Percentiles rank a stretch among this genome's conserved stretches.
Evolutionary conservation across 2,888 invertebrate genomes (phyloP).

Genomic region (Atrina japonica): DNA sequence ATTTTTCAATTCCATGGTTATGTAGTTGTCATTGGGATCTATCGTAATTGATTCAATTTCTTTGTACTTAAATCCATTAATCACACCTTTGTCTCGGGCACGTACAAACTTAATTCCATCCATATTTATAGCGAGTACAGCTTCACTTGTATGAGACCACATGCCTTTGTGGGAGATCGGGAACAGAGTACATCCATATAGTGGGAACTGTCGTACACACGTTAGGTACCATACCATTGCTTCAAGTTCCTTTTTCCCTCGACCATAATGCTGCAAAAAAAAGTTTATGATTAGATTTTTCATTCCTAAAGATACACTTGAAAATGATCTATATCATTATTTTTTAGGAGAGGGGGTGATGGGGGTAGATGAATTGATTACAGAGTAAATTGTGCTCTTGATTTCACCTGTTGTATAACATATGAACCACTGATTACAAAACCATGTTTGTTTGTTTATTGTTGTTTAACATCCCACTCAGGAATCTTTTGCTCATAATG

Average conservation of each 20-base stretch:
- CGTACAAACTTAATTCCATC: constrained; percentile 95
- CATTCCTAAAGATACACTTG: too few species aligned
- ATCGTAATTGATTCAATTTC: constrained; percentile 95
- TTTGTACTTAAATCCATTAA: constrained; percentile 93
- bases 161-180: constrained; percentile 95
- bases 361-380: too few species aligned
- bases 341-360: background rate
- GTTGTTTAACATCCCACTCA: too few species aligned
- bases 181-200: constrained; percentile 93
- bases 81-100: constrained; percentile 93
- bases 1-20: constrained; percentile 94
- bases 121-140: constrained; percentile 92
- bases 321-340: too few species aligned
- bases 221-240: constrained; percentile 96
- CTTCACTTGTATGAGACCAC: constrained; percentile 90
- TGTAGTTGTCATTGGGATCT: constrained; percentile 95
- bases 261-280: constrained; percentile 86
- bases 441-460: too few species aligned
- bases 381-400: too few species aligned
- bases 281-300: too few species aligned
- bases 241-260: constrained; percentile 93
- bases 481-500: too few species aligned
- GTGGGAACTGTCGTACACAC: constrained; percentile 97
- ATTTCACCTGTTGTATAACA: too few species aligned
- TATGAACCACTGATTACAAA: too few species aligned